phyloP scores from a whole-genome alignment of 2,888 invertebrate genomes.

The Drosophila pseudotalamancana region DNA sequence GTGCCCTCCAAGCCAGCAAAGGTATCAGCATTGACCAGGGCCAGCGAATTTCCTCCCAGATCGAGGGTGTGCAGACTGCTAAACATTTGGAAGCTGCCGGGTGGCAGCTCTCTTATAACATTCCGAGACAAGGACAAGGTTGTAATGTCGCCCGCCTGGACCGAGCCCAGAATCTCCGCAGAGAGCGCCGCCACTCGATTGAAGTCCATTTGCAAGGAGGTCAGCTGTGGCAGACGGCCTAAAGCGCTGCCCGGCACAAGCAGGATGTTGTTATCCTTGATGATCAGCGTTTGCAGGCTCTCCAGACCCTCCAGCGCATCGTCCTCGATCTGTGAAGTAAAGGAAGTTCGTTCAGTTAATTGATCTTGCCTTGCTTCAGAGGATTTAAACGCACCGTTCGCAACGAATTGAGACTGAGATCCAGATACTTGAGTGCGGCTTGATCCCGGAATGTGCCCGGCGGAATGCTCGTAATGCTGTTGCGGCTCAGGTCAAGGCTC shows the following conservation, averaged over 20 bases:
- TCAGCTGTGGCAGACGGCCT: constrained; percentile 90
- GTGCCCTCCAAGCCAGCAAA: constrained; percentile 91
- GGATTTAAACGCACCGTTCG: constrained; percentile 90
- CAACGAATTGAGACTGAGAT: constrained; percentile 93
- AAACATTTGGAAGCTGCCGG: constrained; percentile 92
- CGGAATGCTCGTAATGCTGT: constrained; percentile 92
- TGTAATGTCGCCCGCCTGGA: constrained; percentile 89
- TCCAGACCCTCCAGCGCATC: constrained; percentile 93
- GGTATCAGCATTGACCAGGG: constrained; percentile 89
- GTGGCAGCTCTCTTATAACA: constrained; percentile 93
- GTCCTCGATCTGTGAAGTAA: constrained; percentile 92
- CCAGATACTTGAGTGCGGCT: constrained; percentile 89
- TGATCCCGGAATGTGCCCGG: constrained; percentile 93
- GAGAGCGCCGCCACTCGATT: constrained; percentile 95
- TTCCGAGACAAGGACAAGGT: constrained; percentile 92
- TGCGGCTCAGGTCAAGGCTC: constrained; percentile 92
- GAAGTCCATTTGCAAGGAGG: constrained; percentile 91
- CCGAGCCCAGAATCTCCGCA: constrained; percentile 90
- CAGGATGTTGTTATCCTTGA: constrained; percentile 95
- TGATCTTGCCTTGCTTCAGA: not conserved
- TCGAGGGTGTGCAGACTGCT: constrained; percentile 89
- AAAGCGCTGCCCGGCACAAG: constrained; percentile 93
- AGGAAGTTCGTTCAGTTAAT: too few relatives aligned
- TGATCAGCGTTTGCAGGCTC: constrained; percentile 90
- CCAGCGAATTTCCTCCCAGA: constrained; percentile 91